Base-by-base conservation (phyloP, 1,140 invertebrate species). In the Halyomorpha halys region DNA sequence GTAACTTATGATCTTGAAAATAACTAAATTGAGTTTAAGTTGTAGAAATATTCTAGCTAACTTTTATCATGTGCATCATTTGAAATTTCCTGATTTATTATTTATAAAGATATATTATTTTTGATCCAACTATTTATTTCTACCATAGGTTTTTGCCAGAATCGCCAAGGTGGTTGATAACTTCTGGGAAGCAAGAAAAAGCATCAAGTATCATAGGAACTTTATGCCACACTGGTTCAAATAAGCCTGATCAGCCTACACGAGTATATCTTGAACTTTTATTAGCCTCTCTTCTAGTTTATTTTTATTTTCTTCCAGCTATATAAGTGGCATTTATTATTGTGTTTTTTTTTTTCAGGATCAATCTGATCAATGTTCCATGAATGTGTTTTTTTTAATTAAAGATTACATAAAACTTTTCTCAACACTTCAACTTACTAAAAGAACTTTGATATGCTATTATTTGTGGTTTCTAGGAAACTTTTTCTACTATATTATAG, bases 121-220 rank as follows among this genome's bases (percentile, higher is more conserved):
- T 39, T 39, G 11, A 11, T 39, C 5, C 34, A 39, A 39, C 1
- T 39, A 11, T 30, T 30, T 8, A 3, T 30, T 30, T 30, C 6
- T 9, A 39, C 1, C 59, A 2, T 61, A 77, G 76, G 73, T 71
- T 74, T 15, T 69, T 79, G 64, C 76, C 77, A 8, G 77, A 79
- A 68, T 79, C 77, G 16, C 76, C 77, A 8, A 65, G 77, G 56
- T 79, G 78, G 78, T 60, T 79, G 21, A 68, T 78, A 39, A 71
- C 76, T 0, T 70, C 74, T 60, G 72, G 73, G 14, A 71, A 71
- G 21, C 62, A 69, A 2, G 59, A 70, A 0, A 72, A 76, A 30
- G 77, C 76, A 9, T 70, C 68, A 67, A 30, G 62, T 21, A 64
- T 72, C 21, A 56, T 74, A 39, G 34, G 34, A 13, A 39, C 4